These are phyloP conservation scores for Artemia franciscana DNA, from an alignment of 1,140 invertebrate species.

Conservation along the genomic window DNA sequence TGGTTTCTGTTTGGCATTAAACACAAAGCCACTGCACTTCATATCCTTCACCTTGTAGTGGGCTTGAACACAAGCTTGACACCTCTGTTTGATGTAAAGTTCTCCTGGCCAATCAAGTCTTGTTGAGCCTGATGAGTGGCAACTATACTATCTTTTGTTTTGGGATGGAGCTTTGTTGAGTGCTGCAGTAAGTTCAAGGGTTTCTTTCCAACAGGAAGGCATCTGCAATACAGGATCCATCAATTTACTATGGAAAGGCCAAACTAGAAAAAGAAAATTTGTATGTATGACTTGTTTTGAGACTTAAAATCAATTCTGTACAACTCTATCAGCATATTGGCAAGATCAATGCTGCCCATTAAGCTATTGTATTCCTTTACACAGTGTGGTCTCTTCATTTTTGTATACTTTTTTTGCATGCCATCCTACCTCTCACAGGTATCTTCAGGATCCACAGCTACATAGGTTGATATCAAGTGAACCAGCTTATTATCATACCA, in stretches of 20 bases:
- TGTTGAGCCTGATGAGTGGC: too few species aligned
- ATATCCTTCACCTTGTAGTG: too few species aligned
- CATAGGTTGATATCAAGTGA: background rate
- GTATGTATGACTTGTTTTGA: background rate
- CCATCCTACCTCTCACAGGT: background rate
- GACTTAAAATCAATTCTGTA: background rate
- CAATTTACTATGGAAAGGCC: background rate
- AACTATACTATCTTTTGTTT: too few species aligned
- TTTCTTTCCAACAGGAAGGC: background rate
- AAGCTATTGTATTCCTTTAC: background rate
- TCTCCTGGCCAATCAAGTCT: too few species aligned
- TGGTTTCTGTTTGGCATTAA: too few species aligned
- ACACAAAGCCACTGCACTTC: too few species aligned
- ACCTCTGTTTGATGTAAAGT: too few species aligned
- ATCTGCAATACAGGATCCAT: background rate
- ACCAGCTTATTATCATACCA: background rate
- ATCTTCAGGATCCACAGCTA: background rate
- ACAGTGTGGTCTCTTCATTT: background rate
- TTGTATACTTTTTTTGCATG: background rate
- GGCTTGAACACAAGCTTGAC: too few species aligned
- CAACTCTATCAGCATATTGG: background rate
- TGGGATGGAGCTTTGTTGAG: too few species aligned
- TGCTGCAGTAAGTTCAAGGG: background rate
- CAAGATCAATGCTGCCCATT: background rate
- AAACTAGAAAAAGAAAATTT: background rate